These are phyloP conservation scores for Cephalophus harveyi DNA, from an alignment of 2,113 vertebrate species.

Conservation along the genomic window DNA sequence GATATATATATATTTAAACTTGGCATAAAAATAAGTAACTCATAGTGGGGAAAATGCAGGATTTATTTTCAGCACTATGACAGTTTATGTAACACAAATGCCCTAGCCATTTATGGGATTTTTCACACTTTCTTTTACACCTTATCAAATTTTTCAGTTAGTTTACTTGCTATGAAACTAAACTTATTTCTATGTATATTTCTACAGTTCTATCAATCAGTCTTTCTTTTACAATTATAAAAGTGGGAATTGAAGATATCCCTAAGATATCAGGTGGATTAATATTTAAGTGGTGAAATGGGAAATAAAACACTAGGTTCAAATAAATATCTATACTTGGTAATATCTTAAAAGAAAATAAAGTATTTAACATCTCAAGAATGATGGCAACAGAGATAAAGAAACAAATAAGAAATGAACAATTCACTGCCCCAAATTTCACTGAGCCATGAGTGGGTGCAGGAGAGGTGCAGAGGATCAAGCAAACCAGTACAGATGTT, in stretches of 20 bases:
- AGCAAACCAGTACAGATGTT: not conserved
- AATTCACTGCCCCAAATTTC: accelerated
- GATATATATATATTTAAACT: not conserved
- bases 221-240: not conserved
- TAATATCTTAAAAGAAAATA: not conserved
- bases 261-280: not conserved
- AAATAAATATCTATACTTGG: not conserved
- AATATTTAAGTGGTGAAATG: not conserved
- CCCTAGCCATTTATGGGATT: not conserved
- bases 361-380: not conserved
- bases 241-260: not conserved
- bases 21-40: not conserved
- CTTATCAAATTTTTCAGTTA: constrained; percentile 27
- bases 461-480: not conserved
- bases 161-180: not conserved
- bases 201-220: not conserved
- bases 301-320: not conserved
- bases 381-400: not conserved
- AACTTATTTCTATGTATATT: not conserved
- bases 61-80: constrained; percentile 19
- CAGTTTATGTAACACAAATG: constrained; percentile 11
- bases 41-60: not conserved
- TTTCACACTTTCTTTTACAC: constrained; percentile 42
- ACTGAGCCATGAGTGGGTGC: accelerated
- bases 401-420: not conserved